Evolutionary conservation across 2,113 vertebrate species (phyloP), one percentile per base, ranked within the genome.

Genomic region (Zapus hudsonius): DNA sequence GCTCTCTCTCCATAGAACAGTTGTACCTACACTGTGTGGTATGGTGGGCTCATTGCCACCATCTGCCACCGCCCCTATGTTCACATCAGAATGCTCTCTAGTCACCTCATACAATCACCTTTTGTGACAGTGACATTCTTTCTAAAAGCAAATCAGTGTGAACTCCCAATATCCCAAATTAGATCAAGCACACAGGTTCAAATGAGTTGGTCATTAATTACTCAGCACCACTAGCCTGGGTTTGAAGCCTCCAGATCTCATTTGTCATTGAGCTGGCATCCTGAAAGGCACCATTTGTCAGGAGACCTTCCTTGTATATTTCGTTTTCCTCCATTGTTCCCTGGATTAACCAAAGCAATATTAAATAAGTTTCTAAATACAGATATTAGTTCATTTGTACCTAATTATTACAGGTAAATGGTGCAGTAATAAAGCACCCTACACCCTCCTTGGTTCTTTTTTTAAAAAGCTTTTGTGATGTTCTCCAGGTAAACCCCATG

Each of bases 401-500:
- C 95, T 98, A 98, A 98, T 98, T 98, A 98, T 98, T 97, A 98
- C 93, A 97, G 96, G 96, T 96, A 98, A 98, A 97, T 95, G 96
- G 88, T 97, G 97, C 97, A 96, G 98, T 96, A 97, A 98, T 97
- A 96, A 97, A 97, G 96, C 94, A 96, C 93, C 93, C 19, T 86
- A 93, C 88, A 96, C 97, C 96, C 95, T 97, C 93, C 95, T 89
- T 87, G 1, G 33, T 16, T 93, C 91, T 94, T 97, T 93, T 84
- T 93, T 72, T 59, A 95, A 96, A 89, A 97, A 97, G 97, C 97
- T 97, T 98, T 98, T 98, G 97, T 98, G 97, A 98, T 98, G 97
- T 98, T 98, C 98, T 97, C 97, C 98, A 98, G 98, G 98, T 98
- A 98, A 98, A 98, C 97, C 97, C 98, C 94, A 98, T 98, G 98